Percentiles rank a stretch among this genome's conserved stretches.
phyloP scores from a whole-genome alignment of 2,113 vertebrate species.

The Lethenteron camtschaticum region DNA sequence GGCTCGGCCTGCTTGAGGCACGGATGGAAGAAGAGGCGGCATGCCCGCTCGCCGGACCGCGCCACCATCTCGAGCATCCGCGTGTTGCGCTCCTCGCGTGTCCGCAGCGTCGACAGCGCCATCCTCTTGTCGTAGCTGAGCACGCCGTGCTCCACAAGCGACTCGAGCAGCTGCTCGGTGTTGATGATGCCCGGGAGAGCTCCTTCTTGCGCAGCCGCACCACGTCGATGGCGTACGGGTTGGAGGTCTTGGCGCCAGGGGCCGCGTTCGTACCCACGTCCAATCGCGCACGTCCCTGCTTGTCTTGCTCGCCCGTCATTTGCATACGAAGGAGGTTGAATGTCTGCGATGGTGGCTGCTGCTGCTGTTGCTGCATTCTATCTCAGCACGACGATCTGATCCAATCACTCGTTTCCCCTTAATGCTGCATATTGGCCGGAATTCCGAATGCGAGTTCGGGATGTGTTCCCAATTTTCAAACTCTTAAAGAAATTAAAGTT shows the following conservation, averaged over 20 bases:
- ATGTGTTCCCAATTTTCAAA: too few species aligned
- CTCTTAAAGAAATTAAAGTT: too few species aligned
- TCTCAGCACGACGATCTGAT: too few species aligned
- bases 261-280: too few species aligned
- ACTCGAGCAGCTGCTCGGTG: conserved; percentile 29
- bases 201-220: conserved; percentile 29
- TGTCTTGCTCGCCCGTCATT: too few species aligned
- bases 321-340: too few species aligned
- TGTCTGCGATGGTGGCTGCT: too few species aligned
- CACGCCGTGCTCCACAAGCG: conserved; percentile 25
- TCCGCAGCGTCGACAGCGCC: conserved; percentile 25
- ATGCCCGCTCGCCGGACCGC: conserved; percentile 38
- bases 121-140: conserved; percentile 25
- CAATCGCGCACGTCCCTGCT: too few species aligned
- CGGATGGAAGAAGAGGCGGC: conserved; percentile 40
- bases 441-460: too few species aligned
- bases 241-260: conserved; percentile 11
- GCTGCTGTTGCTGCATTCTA: too few species aligned
- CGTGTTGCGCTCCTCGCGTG: conserved; percentile 26
- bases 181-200: conserved; percentile 25
- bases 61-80: conserved; percentile 29
- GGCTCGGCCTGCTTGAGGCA: conserved; percentile 41
- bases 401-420: too few species aligned
- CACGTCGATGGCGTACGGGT: conserved; percentile 30
- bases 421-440: too few species aligned